Percentiles rank a stretch among this genome's conserved stretches.
phyloP scores from a whole-genome alignment of 1,140 invertebrate species.

The Mercenaria mercenaria region DNA sequence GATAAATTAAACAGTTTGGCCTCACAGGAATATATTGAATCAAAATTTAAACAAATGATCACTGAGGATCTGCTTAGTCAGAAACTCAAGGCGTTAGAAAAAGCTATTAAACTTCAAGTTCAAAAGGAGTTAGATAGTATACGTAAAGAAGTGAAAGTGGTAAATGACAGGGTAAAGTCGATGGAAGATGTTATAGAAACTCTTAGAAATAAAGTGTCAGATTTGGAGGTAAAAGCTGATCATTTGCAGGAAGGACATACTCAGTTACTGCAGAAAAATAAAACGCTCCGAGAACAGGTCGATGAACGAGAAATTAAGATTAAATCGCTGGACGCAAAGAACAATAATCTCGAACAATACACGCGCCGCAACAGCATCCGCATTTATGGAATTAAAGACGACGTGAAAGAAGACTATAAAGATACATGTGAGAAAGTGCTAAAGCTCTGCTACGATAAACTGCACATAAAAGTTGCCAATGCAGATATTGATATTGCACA shows the following conservation, averaged over 20 bases:
- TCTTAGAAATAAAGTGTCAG: not conserved
- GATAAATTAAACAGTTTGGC: constrained; percentile 5
- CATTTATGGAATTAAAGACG: constrained; percentile 1
- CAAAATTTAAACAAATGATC: not conserved
- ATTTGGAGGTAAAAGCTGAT: not conserved
- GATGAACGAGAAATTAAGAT: not conserved
- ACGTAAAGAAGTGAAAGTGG: not conserved
- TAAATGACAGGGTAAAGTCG: not conserved
- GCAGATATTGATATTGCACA: constrained; percentile 23
- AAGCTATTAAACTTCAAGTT: not conserved
- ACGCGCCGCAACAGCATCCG: constrained; percentile 16
- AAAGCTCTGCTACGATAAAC: not conserved
- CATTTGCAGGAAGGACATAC: not conserved
- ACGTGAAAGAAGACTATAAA: not conserved
- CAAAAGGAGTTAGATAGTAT: constrained; percentile 1
- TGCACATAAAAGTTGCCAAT: not conserved
- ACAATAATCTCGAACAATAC: constrained; percentile 29
- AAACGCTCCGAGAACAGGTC: not conserved
- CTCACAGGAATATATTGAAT: constrained; percentile 16
- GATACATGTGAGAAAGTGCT: not conserved
- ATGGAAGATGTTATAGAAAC: not conserved
- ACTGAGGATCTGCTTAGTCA: not conserved
- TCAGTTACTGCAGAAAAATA: not conserved
- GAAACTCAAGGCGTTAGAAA: not conserved
- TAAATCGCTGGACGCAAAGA: not conserved